Percentiles rank a stretch among this genome's conserved stretches.
Conservation (phyloP, 2,797 vertebrate species). For the Natrix natrix region DNA sequence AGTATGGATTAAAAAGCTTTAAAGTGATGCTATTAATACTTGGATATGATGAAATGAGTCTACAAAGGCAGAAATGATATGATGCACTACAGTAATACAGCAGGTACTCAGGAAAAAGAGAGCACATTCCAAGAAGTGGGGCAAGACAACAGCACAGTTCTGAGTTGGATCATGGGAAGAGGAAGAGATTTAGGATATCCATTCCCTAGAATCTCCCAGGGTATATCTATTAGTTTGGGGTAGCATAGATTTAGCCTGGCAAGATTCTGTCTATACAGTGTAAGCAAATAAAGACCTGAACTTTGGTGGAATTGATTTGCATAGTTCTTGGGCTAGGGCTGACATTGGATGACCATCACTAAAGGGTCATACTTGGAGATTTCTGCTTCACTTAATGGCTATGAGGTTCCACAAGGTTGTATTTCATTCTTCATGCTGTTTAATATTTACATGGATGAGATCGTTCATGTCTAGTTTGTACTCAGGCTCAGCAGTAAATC, state of each 20-base stretch:
- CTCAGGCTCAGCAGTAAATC: not conserved
- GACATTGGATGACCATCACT: not conserved
- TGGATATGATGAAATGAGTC: not conserved
- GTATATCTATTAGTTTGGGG: not conserved
- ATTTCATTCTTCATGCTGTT: not conserved
- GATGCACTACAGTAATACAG: not conserved
- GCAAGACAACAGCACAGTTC: not conserved
- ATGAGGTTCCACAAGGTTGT: not conserved
- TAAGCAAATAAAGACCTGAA: not conserved
- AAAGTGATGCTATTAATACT: not conserved
- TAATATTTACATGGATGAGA: not conserved
- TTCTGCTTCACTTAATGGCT: not conserved
- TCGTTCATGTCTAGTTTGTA: not conserved
- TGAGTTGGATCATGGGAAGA: not conserved
- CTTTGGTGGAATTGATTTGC: not conserved
- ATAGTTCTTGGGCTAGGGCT: not conserved
- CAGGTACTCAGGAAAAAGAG: not conserved
- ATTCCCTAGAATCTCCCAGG: not conserved
- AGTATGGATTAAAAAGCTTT: not conserved
- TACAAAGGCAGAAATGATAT: not conserved
- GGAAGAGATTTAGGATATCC: not conserved
- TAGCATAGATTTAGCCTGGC: not conserved
- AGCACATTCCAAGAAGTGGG: not conserved
- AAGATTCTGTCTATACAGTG: not conserved
- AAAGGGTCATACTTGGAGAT: not conserved